Conservation (phyloP, 2,888 invertebrate species). For the Eupeodes latifasciatus region DNA sequence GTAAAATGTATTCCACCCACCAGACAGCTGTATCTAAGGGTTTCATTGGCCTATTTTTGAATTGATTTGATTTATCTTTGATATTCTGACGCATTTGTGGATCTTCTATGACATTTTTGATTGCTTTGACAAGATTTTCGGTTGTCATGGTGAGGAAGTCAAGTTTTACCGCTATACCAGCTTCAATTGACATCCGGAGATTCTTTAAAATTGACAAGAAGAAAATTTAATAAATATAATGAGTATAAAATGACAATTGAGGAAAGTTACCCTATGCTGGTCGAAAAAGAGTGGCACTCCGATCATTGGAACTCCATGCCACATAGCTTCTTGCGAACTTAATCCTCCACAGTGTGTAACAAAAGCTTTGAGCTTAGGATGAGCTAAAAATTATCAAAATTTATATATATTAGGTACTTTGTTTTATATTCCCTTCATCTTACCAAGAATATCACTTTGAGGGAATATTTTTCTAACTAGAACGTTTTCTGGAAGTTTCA, state of each 20-base stretch:
- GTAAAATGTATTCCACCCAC: constrained; percentile 87
- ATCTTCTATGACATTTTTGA: constrained; percentile 75
- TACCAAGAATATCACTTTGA: constrained; percentile 80
- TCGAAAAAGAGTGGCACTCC: constrained; percentile 81
- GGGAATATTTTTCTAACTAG: constrained; percentile 60
- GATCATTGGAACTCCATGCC: constrained; percentile 81
- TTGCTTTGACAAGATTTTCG: constrained; percentile 60
- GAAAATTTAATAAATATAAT: neutral
- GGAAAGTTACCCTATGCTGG: constrained; percentile 76
- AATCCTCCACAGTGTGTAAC: constrained; percentile 81
- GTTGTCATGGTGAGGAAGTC: constrained; percentile 73
- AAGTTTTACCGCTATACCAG: constrained; percentile 76
- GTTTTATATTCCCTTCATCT: neutral
- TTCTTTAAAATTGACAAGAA: constrained; percentile 56
- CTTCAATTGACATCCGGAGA: constrained; percentile 38
- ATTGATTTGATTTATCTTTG: constrained; percentile 83
- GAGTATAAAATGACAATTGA: neutral
- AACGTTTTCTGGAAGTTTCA: constrained; percentile 78
- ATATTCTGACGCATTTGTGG: constrained; percentile 76
- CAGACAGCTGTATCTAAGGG: constrained; percentile 86
- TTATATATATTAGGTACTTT: too few relatives aligned
- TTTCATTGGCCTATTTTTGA: constrained; percentile 85
- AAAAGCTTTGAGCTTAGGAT: constrained; percentile 79
- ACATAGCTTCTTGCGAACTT: constrained; percentile 80
- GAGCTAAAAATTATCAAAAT: constrained; percentile 73